Evolutionary conservation across 2,888 invertebrate species (phyloP), one percentile per base, ranked within the genome.

Genomic region (Melipona bicolor): DNA sequence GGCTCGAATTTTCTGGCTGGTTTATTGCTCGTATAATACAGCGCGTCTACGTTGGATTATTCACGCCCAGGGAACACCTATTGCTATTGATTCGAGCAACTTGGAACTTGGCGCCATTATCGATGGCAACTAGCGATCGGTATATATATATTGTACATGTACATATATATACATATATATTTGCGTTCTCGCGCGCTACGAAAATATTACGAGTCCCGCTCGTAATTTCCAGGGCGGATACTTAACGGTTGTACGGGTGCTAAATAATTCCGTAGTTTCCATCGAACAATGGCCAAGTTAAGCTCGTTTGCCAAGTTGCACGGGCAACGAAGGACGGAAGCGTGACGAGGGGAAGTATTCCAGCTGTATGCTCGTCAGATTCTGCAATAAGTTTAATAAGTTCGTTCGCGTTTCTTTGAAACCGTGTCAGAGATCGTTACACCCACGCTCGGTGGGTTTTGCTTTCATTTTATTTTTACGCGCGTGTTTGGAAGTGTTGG

Each of bases 31-130:
- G 70, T 67, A 68, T 73, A 81, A 83, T 77, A 56, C 67, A 43
- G 15, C 59, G 76, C 59, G 68, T 21, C 68, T 32, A 59, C 32
- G 49, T 19, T 81, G 83, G 81, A 83, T 83, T 82, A 81, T 83
- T 83, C 77, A 59, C 67, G n/a, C 11, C 32, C 61, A 9, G n/a
- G 61, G 24, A 27, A 64, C 73, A 32, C 65, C 65, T 36, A 52
- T 43, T 54, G 61, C 54, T 81, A 83, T 83, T 59, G 83, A 83
- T 77, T 81, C 81, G 15, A 61, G 62, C 56, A 83, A 81, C 65
- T 83, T 71, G 61, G 27, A 69, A 81, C n/a, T 77, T 77, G 24
- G 56, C 54, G 2, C 27, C 71, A 13, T 13, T 36, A 27, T 61
- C 61, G 61, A 43, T n/a, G 56, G 56, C 2, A 59, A 59, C 56